Evolutionary conservation across 2,113 vertebrate genomes (phyloP).

Genomic region (Sclerurus mexicanus): DNA sequence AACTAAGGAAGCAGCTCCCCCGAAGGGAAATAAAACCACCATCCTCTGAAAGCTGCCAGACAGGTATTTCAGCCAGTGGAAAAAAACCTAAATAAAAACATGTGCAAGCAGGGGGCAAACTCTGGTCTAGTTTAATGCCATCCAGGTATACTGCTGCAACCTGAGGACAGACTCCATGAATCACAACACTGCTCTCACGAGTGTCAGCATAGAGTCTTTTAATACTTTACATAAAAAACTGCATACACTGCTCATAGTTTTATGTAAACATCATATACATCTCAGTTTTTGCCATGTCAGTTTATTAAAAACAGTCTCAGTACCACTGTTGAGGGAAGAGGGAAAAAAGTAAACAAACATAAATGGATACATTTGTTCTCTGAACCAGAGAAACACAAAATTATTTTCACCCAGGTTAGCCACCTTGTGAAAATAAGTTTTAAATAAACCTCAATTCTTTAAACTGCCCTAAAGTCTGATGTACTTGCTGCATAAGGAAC

Average conservation of each 20-base stretch:
- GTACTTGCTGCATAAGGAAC: neutral
- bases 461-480: neutral
- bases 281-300: constrained; percentile 75
- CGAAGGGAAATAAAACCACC: neutral
- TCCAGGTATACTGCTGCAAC: too few species aligned
- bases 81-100: neutral
- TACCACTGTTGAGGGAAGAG: constrained; percentile 70
- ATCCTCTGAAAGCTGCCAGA: neutral
- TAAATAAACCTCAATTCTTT: constrained; percentile 47
- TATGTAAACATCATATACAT: constrained; percentile 80
- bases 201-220: constrained; percentile 77
- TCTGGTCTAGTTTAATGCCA: neutral
- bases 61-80: neutral
- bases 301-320: constrained; percentile 74
- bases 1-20: neutral
- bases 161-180: neutral
- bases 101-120: neutral
- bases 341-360: constrained; percentile 14
- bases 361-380: constrained; percentile 59
- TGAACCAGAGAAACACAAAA: constrained; percentile 70
- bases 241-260: constrained; percentile 80
- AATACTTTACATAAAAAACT: constrained; percentile 84
- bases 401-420: constrained; percentile 61
- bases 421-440: constrained; percentile 54
- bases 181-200: constrained; percentile 38